These are phyloP conservation scores for Muntiacus muntjak DNA, from an alignment of 2,113 vertebrate genomes.

Conservation along the genomic window DNA sequence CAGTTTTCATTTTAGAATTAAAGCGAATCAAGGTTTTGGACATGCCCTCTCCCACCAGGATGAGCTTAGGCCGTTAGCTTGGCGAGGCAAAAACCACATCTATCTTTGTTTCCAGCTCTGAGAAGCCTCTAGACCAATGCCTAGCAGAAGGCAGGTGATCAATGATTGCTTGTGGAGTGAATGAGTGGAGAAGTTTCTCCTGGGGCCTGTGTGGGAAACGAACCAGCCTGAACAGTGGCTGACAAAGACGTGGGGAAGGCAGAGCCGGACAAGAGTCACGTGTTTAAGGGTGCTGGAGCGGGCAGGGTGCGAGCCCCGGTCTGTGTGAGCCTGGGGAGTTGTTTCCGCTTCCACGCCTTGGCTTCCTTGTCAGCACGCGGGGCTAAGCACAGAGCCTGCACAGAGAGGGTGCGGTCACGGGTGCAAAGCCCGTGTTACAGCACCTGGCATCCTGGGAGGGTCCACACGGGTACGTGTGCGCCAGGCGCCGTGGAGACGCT, in stretches of 20 bases:
- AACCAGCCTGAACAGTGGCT: rapidly evolving
- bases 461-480: background rate
- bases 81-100: rapidly evolving
- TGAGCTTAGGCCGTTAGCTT: background rate
- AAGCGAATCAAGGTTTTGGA: background rate
- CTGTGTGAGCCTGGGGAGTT: background rate
- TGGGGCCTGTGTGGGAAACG: background rate
- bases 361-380: background rate
- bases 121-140: background rate
- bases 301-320: background rate
- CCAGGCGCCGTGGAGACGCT: background rate
- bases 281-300: rapidly evolving
- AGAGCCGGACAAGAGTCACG: background rate
- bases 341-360: background rate
- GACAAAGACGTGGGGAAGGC: rapidly evolving
- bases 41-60: too few relatives aligned
- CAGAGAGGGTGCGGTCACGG: rapidly evolving
- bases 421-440: rapidly evolving
- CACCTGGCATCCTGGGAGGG: rapidly evolving
- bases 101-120: too few relatives aligned
- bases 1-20: background rate
- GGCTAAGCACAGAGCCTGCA: rapidly evolving
- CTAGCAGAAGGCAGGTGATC: rapidly evolving
- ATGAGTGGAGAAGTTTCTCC: background rate
- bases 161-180: background rate